Percentiles rank a stretch among this genome's conserved stretches.
Conservation (phyloP, 2,797 vertebrate genomes). For the Podargus strigoides region DNA sequence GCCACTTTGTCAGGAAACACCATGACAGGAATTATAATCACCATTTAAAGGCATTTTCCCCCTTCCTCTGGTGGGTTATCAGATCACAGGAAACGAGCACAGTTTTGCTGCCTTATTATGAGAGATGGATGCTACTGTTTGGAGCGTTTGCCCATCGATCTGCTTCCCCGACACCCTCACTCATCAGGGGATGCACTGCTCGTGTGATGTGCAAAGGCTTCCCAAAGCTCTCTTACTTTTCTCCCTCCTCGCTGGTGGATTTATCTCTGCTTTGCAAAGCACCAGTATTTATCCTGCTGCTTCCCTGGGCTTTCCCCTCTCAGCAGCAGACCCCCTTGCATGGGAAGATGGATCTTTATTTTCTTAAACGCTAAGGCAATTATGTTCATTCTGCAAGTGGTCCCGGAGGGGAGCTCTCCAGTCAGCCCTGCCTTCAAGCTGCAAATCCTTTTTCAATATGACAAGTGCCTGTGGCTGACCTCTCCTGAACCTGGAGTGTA, state of each 20-base stretch:
- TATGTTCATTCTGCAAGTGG: not conserved
- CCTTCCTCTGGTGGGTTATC: slow-evolving; percentile 23
- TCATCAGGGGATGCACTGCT: not conserved
- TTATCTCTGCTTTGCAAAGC: not conserved
- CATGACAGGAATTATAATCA: not conserved
- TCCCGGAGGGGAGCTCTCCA: not conserved
- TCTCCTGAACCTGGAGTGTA: not conserved
- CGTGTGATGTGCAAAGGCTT: not conserved
- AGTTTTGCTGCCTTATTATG: slow-evolving; percentile 37
- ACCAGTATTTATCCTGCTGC: not conserved
- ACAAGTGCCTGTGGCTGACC: not conserved
- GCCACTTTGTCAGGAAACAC: not conserved
- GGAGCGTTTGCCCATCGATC: not conserved
- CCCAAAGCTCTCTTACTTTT: not conserved
- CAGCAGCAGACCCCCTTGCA: not conserved
- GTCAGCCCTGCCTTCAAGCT: not conserved
- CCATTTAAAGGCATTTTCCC: slow-evolving; percentile 2
- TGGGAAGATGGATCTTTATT: slow-evolving; percentile 16
- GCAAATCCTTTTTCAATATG: slow-evolving; percentile 38
- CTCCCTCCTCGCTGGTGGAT: not conserved
- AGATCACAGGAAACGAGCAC: slow-evolving; percentile 44
- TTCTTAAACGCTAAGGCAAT: slow-evolving; percentile 7
- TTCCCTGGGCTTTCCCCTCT: not conserved
- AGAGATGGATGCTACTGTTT: slow-evolving; percentile 33
- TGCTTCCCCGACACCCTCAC: not conserved